These are phyloP conservation scores for Actinernus sp. DNA, from an alignment of 92 coral and sea anemone genomes.

Conservation along the genomic window DNA sequence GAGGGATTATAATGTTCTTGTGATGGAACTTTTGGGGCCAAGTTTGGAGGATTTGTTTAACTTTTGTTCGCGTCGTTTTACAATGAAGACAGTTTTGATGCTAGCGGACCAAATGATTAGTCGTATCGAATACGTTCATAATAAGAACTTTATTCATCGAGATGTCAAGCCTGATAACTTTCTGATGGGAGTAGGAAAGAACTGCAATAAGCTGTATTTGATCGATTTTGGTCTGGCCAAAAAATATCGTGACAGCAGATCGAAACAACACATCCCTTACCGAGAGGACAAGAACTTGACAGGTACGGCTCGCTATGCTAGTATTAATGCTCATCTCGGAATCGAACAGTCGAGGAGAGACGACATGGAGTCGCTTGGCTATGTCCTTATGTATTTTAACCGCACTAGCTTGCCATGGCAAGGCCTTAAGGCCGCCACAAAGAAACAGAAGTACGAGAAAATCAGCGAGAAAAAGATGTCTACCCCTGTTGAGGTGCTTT, in stretches of 20 bases:
- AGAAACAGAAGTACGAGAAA: conserved; percentile 98
- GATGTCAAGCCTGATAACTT: conserved; percentile 99
- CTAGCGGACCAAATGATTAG: conserved; percentile 99
- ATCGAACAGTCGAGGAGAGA: conserved; percentile 98
- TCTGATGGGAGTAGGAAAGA: conserved; percentile 98
- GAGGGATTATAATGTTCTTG: conserved; percentile 94
- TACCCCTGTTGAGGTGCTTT: conserved; percentile 95
- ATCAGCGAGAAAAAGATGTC: conserved; percentile 99
- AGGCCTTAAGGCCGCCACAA: conserved; percentile 96
- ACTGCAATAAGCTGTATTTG: conserved; percentile 96
- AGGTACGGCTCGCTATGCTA: conserved; percentile 98
- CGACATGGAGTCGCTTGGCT: conserved; percentile 98
- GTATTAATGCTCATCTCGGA: conserved; percentile 97
- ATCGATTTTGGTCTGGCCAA: conserved; percentile 99
- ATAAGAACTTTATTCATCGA: conserved; percentile 99
- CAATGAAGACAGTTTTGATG: conserved; percentile 99
- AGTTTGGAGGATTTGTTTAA: conserved; percentile 99
- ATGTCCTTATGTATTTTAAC: conserved; percentile 98
- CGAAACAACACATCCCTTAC: conserved; percentile 95
- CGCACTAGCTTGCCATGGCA: conserved; percentile 99
- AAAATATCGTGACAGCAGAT: conserved; percentile 94
- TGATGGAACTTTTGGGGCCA: conserved; percentile 97
- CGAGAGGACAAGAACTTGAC: conserved; percentile 98
- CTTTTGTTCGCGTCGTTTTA: conserved; percentile 99
- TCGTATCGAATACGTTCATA: conserved; percentile 97